Percentiles rank a stretch among this genome's conserved stretches.
Evolutionary conservation across 2,113 vertebrate species (phyloP).

Genomic region (Gulo gulo): DNA sequence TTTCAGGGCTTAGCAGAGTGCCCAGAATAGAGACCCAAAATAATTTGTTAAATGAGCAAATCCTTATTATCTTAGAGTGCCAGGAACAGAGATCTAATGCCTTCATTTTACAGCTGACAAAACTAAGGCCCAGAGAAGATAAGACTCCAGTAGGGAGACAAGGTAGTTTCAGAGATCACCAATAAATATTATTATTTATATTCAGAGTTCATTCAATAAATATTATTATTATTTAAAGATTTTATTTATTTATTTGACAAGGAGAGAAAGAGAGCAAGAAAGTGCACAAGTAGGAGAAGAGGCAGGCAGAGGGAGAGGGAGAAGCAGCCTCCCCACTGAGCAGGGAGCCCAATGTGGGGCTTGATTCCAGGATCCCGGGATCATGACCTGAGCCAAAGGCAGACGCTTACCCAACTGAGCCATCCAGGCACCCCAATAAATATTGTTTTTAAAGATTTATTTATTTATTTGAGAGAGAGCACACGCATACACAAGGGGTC

Average conservation of each 20-base stretch:
- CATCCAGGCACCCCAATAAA: neutral
- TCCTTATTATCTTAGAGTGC: neutral
- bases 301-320: no score
- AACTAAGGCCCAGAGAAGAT: conserved; percentile 8
- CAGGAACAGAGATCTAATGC: neutral
- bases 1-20: conserved; percentile 11
- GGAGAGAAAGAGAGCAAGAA: no score
- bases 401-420: no score
- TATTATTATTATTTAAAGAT: neutral
- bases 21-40: neutral
- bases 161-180: neutral
- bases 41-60: conserved; percentile 13
- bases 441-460: neutral
- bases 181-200: neutral
- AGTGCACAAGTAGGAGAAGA: no score
- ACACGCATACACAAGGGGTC: no score
- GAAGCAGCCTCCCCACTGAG: no score
- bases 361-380: no score
- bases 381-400: no score
- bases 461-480: neutral
- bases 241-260: no score
- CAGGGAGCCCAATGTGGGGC: no score
- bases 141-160: neutral
- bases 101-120: conserved; percentile 37
- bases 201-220: neutral